These are phyloP conservation scores for Lampropteryx suffumata DNA, from an alignment of 2,888 invertebrate genomes.

Conservation along the genomic window DNA sequence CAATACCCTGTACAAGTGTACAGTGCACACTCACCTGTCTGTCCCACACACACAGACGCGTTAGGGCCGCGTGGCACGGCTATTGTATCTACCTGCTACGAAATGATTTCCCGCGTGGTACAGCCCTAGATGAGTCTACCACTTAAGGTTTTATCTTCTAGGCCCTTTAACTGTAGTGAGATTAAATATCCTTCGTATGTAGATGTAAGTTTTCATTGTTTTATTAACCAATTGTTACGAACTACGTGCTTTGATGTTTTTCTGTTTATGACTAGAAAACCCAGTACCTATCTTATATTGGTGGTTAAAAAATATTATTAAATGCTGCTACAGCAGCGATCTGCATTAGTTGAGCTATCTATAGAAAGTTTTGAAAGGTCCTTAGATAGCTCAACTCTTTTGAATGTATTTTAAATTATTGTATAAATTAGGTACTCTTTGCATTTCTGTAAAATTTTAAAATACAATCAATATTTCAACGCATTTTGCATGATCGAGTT, in stretches of 20 bases:
- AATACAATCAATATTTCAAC: too few relatives aligned
- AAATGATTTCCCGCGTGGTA: conserved; percentile 71
- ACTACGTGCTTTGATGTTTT: not conserved
- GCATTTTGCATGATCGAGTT: too few relatives aligned
- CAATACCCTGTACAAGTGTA: not conserved
- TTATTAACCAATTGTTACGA: conserved; percentile 1
- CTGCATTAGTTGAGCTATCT: too few relatives aligned
- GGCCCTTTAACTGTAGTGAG: conserved; percentile 29
- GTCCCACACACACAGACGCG: conserved; percentile 40
- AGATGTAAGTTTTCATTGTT: conserved; percentile 17
- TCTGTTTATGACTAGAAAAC: too few relatives aligned
- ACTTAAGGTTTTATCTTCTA: conserved; percentile 47
- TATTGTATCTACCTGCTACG: conserved; percentile 28
- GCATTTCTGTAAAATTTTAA: too few relatives aligned
- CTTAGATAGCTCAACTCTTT: too few relatives aligned
- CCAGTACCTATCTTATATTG: too few relatives aligned
- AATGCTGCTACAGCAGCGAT: too few relatives aligned
- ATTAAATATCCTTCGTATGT: conserved; percentile 25
- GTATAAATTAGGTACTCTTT: too few relatives aligned
- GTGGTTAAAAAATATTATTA: too few relatives aligned
- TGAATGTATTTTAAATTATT: too few relatives aligned
- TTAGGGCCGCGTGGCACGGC: conserved; percentile 47
- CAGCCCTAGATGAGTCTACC: conserved; percentile 46
- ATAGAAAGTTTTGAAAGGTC: too few relatives aligned
- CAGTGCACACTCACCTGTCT: conserved; percentile 13